Evolutionary conservation across 2,888 invertebrate genomes (phyloP).

Genomic region (Sepiola atlantica): DNA sequence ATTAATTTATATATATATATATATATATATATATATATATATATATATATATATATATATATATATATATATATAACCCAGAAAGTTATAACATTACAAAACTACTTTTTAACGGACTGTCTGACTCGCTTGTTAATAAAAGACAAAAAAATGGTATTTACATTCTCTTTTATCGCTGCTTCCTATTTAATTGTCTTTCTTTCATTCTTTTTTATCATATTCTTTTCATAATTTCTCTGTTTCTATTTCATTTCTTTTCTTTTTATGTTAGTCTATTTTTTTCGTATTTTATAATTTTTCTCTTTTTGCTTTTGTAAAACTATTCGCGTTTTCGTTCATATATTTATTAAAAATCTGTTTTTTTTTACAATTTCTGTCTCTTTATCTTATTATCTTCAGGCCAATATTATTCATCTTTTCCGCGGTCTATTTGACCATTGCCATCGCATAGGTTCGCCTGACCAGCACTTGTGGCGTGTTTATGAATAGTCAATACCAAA

Average conservation of each 20-base stretch:
- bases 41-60: too few species aligned
- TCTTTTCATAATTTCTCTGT: not conserved
- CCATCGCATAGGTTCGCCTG: not conserved
- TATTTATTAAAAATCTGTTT: not conserved
- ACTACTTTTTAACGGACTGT: too few species aligned
- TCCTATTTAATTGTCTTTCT: not conserved
- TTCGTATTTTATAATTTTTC: not conserved
- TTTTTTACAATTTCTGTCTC: not conserved
- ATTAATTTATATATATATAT: too few species aligned
- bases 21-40: too few species aligned
- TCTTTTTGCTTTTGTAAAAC: not conserved
- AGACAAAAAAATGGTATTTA: too few species aligned
- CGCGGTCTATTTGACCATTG: not conserved
- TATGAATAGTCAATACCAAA: constrained; percentile 20
- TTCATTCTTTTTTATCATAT: not conserved
- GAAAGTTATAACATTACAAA: too few species aligned
- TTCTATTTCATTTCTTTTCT: not conserved
- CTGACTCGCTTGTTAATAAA: too few species aligned
- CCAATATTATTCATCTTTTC: not conserved
- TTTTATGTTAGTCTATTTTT: not conserved
- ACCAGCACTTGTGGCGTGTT: constrained; percentile 32
- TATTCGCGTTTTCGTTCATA: too few species aligned
- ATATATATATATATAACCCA: too few species aligned
- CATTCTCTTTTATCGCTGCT: not conserved
- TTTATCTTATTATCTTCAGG: not conserved